phyloP scores from a whole-genome alignment of 2,797 vertebrate species.

The Hypotaenidia philippensis region DNA sequence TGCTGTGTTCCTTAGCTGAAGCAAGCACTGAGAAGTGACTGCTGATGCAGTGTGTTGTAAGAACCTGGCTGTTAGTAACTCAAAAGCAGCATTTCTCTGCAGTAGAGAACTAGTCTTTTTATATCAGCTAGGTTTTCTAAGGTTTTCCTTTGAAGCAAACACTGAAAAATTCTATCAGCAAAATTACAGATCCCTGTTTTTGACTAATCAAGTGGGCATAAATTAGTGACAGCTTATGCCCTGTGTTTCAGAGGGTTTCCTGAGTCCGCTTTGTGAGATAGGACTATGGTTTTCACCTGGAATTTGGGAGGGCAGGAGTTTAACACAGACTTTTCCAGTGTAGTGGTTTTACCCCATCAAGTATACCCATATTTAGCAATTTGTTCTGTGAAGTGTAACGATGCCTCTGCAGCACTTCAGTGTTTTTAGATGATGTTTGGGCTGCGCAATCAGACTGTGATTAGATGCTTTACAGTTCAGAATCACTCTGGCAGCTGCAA shows the following conservation, averaged over 20 bases:
- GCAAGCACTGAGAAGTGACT: not conserved
- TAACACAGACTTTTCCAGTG: not conserved
- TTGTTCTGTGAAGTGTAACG: not conserved
- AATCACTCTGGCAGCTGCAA: not conserved
- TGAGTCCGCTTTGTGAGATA: not conserved
- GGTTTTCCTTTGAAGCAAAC: not conserved
- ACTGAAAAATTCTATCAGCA: not conserved
- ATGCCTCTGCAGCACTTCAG: not conserved
- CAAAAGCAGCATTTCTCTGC: not conserved
- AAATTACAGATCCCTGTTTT: not conserved
- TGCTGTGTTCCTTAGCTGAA: not conserved
- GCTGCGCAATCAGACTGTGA: conserved; percentile 22
- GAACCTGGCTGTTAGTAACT: not conserved
- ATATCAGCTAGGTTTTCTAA: not conserved
- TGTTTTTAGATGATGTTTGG: not conserved
- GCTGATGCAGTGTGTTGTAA: rapidly evolving
- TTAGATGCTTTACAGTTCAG: not conserved
- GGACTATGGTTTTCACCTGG: not conserved
- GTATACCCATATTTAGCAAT: not conserved
- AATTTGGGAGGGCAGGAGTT: not conserved
- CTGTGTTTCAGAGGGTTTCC: not conserved
- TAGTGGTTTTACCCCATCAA: not conserved
- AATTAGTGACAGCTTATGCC: not conserved
- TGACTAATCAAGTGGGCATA: not conserved
- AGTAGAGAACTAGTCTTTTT: not conserved